Evolutionary conservation across 2,797 vertebrate genomes (phyloP).

Genomic region (Pangasius krempfi): DNA sequence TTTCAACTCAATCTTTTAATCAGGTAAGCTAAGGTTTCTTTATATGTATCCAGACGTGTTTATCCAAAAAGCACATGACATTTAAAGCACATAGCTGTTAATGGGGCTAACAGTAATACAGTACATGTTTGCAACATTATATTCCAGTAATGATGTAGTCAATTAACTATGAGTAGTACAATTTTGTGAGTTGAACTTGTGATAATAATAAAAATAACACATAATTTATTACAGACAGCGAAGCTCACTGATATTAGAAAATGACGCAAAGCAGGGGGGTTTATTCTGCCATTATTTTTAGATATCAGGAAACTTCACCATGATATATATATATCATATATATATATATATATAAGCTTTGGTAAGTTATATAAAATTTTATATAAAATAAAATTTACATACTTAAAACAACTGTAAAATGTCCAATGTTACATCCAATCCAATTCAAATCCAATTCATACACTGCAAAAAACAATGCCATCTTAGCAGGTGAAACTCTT

Average conservation of each 20-base stretch:
- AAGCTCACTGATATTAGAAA: too few relatives aligned
- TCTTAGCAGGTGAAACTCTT: background rate
- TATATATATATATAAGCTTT: background rate
- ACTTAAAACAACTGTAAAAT: background rate
- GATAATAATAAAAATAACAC: background rate
- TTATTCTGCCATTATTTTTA: conserved; percentile 1
- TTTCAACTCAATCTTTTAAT: too few relatives aligned
- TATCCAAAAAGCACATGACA: background rate
- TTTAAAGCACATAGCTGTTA: background rate
- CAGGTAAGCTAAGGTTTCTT: too few relatives aligned
- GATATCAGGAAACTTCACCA: background rate
- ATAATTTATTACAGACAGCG: too few relatives aligned
- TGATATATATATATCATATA: background rate
- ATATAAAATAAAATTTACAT: background rate
- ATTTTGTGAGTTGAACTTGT: background rate
- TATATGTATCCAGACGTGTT: background rate
- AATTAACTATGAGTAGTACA: conserved; percentile 4
- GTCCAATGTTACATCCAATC: background rate
- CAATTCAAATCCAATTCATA: background rate
- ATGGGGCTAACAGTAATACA: background rate
- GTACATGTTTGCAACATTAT: background rate
- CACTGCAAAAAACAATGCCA: background rate
- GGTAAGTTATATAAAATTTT: too few relatives aligned
- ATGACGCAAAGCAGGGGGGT: background rate
- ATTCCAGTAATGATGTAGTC: background rate